Conservation (phyloP, 2,797 vertebrate genomes). For the Phoeniculus purpureus region DNA sequence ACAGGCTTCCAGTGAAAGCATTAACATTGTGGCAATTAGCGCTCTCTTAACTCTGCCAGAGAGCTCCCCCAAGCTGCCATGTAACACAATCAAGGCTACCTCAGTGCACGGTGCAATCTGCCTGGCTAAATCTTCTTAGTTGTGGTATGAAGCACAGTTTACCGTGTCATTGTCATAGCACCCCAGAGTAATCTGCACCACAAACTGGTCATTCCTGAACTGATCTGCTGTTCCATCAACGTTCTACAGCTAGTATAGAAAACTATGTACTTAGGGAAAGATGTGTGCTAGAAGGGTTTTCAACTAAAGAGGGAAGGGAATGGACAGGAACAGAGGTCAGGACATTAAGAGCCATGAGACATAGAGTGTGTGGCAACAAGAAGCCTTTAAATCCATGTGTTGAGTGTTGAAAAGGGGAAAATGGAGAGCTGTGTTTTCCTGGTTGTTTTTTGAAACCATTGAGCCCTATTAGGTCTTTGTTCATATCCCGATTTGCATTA, state of each 20-base stretch:
- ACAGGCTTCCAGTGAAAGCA: neutral
- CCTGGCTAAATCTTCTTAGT: neutral
- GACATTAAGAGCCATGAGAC: neutral
- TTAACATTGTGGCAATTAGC: neutral
- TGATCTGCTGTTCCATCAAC: neutral
- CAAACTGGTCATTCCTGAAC: neutral
- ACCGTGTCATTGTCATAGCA: neutral
- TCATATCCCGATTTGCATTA: neutral
- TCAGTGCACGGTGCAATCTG: neutral
- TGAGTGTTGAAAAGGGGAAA: neutral
- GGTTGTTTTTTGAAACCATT: fast-evolving
- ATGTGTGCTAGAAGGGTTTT: neutral
- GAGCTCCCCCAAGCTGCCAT: neutral
- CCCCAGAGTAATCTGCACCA: neutral
- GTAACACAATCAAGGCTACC: neutral
- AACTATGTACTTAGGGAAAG: neutral
- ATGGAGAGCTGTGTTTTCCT: neutral
- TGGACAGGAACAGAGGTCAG: neutral
- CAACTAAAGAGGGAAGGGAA: neutral
- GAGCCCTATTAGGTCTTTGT: neutral
- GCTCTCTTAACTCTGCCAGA: neutral
- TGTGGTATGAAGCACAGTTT: neutral
- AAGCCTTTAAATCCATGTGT: neutral
- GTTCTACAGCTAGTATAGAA: neutral
- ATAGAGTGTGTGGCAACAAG: neutral